A percentile compares a stretch with the other conserved stretches of the same genome.
Conservation (phyloP, 1,140 invertebrate genomes). For the Drosophila nasuta region DNA sequence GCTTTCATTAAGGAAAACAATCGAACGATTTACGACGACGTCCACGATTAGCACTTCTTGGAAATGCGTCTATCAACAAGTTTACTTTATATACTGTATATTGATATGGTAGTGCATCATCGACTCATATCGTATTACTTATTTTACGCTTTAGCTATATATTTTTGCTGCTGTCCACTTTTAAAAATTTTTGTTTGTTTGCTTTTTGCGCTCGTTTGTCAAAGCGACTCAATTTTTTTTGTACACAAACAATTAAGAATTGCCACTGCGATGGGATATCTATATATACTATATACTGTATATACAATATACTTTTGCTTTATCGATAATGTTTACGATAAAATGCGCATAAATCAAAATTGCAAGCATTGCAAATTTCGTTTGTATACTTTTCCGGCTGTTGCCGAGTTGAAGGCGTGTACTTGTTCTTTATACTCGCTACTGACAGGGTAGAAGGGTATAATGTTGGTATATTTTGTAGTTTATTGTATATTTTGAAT, state of each 20-base stretch:
- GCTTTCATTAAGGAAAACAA: neutral
- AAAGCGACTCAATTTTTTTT: conserved; percentile 45
- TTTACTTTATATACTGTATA: conserved; percentile 5
- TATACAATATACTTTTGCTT: neutral
- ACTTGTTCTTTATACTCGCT: too few species aligned
- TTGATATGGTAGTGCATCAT: neutral
- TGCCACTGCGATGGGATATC: neutral
- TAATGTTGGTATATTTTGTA: too few species aligned
- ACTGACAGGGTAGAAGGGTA: too few species aligned
- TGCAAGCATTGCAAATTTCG: conserved; percentile 31
- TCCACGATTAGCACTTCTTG: conserved; percentile 35
- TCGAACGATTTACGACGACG: conserved; percentile 28
- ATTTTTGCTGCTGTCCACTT: conserved; percentile 15
- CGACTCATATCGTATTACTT: conserved; percentile 25
- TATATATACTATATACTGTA: conserved; percentile 3
- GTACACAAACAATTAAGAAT: conserved; percentile 56
- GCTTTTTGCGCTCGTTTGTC: conserved; percentile 49
- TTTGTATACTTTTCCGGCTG: neutral
- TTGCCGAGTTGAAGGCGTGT: neutral
- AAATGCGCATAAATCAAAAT: conserved; percentile 46
- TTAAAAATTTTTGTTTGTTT: conserved; percentile 43
- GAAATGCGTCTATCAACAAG: conserved; percentile 7
- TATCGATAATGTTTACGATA: conserved; percentile 29
- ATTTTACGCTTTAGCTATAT: neutral
- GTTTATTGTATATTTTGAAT: too few species aligned